Evolutionary conservation across 2,797 vertebrate species (phyloP), one percentile per base, ranked within the genome.

Genomic region (Schizopygopsis malacanthus): DNA sequence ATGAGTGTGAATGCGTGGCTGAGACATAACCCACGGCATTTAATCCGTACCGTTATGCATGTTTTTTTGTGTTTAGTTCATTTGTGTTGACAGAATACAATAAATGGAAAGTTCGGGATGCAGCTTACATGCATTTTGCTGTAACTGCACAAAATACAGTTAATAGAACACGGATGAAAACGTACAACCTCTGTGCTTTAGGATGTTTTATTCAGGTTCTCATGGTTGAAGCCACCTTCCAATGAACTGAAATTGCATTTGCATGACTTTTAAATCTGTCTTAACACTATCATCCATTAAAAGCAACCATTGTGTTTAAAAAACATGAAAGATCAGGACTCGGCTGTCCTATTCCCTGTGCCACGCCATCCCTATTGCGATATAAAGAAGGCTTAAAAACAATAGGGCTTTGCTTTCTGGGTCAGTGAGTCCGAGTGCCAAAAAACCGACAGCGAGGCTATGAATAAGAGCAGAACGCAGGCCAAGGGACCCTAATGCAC

Each of bases 351-450:
- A 52, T 75, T 76, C 22, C 56, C 37, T 18, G 6, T 41, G 15
- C 54, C 43, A 43, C 59, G 16, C 80, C 72, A 59, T 37, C 18
- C n/a, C 39, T 59, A 71, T 28, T 73, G 77, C 18, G 52, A n/a
- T 76, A 85, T 87, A 87, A 82, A 89, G 80, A 39, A 69, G 45
- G 85, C 79, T 90, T 89, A 89, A 88, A 84, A 63, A 89, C 86
- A 89, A 88, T 82, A 79, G 65, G 52, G 43, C 54, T 79, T 71
- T 70, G 65, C 79, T 88, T 88, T 88, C 82, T 88, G 82, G 88
- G 88, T 89, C 88, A 89, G 73, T 37, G 69, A 70, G 75, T 72
- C 56, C 54, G 72, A 86, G 52, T 77, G 88, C 82, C 86, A 85
- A 89, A 81, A 72, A 75, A 52, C 85, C 52, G 73, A 78, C 73